These are phyloP conservation scores for Triplophysa yarkandensis DNA, from an alignment of 2,797 vertebrate genomes.

Conservation along the genomic window DNA sequence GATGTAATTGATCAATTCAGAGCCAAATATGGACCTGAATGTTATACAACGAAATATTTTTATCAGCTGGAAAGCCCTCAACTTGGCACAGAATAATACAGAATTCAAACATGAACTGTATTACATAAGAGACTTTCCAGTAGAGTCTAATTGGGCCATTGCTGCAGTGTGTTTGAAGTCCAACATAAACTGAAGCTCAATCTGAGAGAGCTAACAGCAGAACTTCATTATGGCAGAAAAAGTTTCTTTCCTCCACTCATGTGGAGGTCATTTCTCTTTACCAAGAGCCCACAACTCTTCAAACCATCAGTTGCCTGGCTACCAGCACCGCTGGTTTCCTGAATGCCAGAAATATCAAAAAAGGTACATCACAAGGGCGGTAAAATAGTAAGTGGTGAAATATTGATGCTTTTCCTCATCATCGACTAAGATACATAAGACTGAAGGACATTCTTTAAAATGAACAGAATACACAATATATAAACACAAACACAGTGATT, in stretches of 20 bases:
- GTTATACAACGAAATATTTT: conserved; percentile 38
- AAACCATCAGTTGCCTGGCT: conserved; percentile 63
- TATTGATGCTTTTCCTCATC: not conserved
- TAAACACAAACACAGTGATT: conserved; percentile 13
- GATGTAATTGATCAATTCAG: conserved; percentile 4
- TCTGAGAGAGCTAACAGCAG: conserved; percentile 24
- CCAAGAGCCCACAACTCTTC: conserved; percentile 34
- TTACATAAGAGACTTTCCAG: conserved; percentile 63
- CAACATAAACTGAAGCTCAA: conserved; percentile 61
- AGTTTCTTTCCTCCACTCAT: not conserved
- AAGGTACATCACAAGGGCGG: not conserved
- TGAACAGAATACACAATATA: not conserved
- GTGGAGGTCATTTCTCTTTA: conserved; percentile 25
- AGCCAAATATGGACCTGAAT: conserved; percentile 6
- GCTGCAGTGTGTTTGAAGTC: conserved; percentile 56
- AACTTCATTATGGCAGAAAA: conserved; percentile 51
- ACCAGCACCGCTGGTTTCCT: conserved; percentile 46
- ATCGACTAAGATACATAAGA: conserved; percentile 7
- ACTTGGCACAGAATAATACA: conserved; percentile 66
- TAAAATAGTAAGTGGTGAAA: not conserved
- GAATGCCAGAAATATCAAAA: conserved; percentile 5
- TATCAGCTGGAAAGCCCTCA: conserved; percentile 44
- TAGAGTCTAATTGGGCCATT: conserved; percentile 67
- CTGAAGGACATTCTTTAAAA: conserved; percentile 10
- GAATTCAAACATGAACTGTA: conserved; percentile 59